Evolutionary conservation across 2,888 invertebrate species (phyloP), one percentile per base, ranked within the genome.

Genomic region (Poecilus cupreus): DNA sequence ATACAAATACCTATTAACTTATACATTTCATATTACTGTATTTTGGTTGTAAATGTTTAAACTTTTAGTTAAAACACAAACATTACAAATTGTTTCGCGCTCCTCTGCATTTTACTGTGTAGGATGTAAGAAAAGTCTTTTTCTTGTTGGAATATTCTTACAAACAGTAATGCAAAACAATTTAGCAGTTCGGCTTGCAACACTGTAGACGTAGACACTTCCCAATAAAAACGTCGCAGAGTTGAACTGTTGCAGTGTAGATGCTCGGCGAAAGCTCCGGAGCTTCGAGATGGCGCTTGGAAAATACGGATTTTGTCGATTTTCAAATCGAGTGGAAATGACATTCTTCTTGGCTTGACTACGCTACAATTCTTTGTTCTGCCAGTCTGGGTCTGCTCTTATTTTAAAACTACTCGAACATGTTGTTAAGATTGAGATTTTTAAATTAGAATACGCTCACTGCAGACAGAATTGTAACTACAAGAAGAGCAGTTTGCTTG

Each of bases 251-350:
- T 32, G 11, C 20, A 49, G 16, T 10, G 54, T 20, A 54, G 54
- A 26, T 60, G 60, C 26, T 60, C 54, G 13, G 24, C 5, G 22
- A 54, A 54, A 22, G 60, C 24, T 24, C 13, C 6, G 54, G 22
- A 22, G 60, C 24, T 24, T 8, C 6, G 54, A 22, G 22, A 24
- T 24, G 60, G 3, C 26, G 60, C 13, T 24, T 2, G 24, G n/a
- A 60, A 60, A 60, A 60, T 60, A 22, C 22, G 60, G 26, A 60
- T 60, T 60, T 60, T 24, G 60, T 60, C 60, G 60, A 60, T 60
- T 60, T 60, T 60, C 60, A 60, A 60, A 60, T 60, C 60, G 60
- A 60, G 60, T 60, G 60, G 60, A 60, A 60, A 22, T 13, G 60
- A 24, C 60, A 60, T 60, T 54, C 60, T 26, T 60, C 24, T 60